phyloP scores from a whole-genome alignment of 2,888 invertebrate species.

The Cistogaster globosa region DNA sequence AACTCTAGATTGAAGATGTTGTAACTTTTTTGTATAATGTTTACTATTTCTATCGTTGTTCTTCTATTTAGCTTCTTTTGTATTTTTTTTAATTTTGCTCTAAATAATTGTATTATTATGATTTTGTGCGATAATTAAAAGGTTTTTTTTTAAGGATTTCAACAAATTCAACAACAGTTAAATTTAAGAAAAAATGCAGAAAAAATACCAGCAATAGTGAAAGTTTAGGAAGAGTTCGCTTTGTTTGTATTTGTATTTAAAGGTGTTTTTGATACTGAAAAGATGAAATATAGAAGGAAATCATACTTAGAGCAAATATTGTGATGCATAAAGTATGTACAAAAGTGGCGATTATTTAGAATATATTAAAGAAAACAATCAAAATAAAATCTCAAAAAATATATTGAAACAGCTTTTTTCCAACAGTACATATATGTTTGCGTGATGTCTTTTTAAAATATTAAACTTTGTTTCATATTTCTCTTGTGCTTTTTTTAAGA shows the following conservation, averaged over 20 bases:
- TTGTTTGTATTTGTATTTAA: constrained; percentile 15
- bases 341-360: constrained; percentile 46
- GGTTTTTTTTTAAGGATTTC: constrained; percentile 68
- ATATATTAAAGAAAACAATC: constrained; percentile 27
- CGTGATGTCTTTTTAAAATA: too few relatives aligned
- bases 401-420: too few relatives aligned
- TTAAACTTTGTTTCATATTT: too few relatives aligned
- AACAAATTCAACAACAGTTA: constrained; percentile 12
- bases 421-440: too few relatives aligned
- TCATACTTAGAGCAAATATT: constrained; percentile 40
- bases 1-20: constrained; percentile 32
- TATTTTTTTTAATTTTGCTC: neutral
- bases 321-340: constrained; percentile 21
- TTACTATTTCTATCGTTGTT: constrained; percentile 48
- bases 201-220: constrained; percentile 7
- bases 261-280: constrained; percentile 32
- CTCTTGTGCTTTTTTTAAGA: too few relatives aligned
- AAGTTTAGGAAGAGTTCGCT: constrained; percentile 36
- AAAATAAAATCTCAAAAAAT: neutral
- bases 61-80: constrained; percentile 29
- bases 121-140: constrained; percentile 79
- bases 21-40: constrained; percentile 27
- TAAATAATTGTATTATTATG: constrained; percentile 73
- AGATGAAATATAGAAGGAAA: neutral
- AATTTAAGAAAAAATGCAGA: neutral